These are phyloP conservation scores for Eidolon helvum DNA, from an alignment of 2,113 vertebrate species.

Conservation along the genomic window DNA sequence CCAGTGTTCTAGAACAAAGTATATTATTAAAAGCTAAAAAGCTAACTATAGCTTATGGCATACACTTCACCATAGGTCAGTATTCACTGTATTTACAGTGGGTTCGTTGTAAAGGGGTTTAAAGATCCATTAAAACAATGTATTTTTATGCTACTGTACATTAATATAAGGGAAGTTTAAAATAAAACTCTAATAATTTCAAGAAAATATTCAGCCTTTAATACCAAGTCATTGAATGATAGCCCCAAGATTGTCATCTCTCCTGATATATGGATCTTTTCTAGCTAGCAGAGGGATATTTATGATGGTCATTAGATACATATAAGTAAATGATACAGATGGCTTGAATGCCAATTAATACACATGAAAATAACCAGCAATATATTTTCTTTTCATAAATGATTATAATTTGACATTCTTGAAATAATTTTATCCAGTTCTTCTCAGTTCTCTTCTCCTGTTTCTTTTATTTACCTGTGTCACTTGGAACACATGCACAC, in stretches of 20 bases:
- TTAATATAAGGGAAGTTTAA: conserved; percentile 41
- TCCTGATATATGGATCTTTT: conserved; percentile 55
- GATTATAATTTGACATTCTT: conserved; percentile 53
- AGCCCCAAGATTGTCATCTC: conserved; percentile 48
- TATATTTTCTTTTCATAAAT: conserved; percentile 65
- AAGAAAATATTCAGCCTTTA: conserved; percentile 55
- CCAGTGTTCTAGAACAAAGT: conserved; percentile 9
- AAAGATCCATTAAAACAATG: conserved; percentile 33
- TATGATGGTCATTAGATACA: conserved; percentile 34
- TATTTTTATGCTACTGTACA: not conserved
- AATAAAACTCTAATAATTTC: conserved; percentile 40
- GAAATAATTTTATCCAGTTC: conserved; percentile 48
- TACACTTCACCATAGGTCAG: not conserved
- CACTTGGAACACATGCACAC: not conserved
- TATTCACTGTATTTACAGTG: not conserved
- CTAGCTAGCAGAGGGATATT: conserved; percentile 49
- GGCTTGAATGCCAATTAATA: conserved; percentile 71
- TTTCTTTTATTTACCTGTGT: conserved; percentile 14
- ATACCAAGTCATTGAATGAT: conserved; percentile 33
- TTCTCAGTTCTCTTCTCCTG: not conserved
- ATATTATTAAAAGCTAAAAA: not conserved
- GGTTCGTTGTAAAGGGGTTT: not conserved
- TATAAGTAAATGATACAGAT: conserved; percentile 65
- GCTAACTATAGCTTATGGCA: not conserved
- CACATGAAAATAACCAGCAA: conserved; percentile 63